phyloP scores from a whole-genome alignment of 1,140 invertebrate genomes.

The Medauroidea extradentata region DNA sequence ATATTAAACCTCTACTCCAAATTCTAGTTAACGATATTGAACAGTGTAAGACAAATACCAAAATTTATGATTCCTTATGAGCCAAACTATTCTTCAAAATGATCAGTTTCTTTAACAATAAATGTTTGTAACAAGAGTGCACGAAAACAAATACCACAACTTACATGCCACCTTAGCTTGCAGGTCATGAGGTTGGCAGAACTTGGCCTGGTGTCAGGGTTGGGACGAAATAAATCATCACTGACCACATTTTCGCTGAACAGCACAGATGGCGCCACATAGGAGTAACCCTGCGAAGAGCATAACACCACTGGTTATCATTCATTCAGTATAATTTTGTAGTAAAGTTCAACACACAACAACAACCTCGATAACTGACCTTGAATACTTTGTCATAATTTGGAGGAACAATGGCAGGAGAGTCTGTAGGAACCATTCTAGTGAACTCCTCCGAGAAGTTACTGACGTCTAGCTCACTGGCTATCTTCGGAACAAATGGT shows the following conservation, averaged over 20 bases:
- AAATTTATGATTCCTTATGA: too few species aligned
- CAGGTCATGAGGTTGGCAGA: slow-evolving; percentile 43
- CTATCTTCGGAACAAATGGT: slow-evolving; percentile 77
- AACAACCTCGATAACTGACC: slow-evolving; percentile 47
- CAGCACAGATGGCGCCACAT: slow-evolving; percentile 87
- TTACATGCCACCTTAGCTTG: slow-evolving; percentile 47
- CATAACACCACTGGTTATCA: slow-evolving; percentile 14
- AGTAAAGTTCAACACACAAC: too few species aligned
- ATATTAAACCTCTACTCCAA: too few species aligned
- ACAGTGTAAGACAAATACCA: too few species aligned
- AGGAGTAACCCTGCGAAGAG: slow-evolving; percentile 78
- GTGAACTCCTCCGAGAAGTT: slow-evolving; percentile 98
- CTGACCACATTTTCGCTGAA: slow-evolving; percentile 82
- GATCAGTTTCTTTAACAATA: too few species aligned
- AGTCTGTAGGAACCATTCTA: slow-evolving; percentile 80
- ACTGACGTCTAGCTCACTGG: slow-evolving; percentile 83
- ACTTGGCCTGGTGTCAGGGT: slow-evolving; percentile 46
- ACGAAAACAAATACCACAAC: background rate
- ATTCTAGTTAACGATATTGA: too few species aligned
- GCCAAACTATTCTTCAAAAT: too few species aligned
- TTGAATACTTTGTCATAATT: slow-evolving; percentile 86
- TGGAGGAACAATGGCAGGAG: slow-evolving; percentile 79
- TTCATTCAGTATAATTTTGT: background rate
- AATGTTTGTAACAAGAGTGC: too few species aligned
- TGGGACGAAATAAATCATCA: slow-evolving; percentile 57